Evolutionary conservation across 1,140 invertebrate species (phyloP).

Genomic region (Teleopsis dalmanni): DNA sequence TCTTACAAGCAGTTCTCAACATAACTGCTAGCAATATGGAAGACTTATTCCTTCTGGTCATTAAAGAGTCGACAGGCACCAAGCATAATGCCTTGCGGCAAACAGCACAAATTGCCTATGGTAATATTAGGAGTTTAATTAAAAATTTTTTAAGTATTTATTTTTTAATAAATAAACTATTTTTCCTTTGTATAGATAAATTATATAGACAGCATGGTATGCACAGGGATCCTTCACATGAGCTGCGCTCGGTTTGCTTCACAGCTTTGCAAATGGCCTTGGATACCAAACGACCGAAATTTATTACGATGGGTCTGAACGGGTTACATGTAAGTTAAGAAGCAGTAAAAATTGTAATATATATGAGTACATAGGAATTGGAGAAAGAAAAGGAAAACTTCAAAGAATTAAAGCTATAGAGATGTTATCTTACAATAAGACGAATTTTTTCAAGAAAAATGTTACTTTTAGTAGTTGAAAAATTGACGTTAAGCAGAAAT

Average conservation of each 20-base stretch:
- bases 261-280: constrained; percentile 75
- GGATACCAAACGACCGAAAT: constrained; percentile 76
- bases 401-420: too few relatives aligned
- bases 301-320: constrained; percentile 69
- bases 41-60: constrained; percentile 70
- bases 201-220: constrained; percentile 72
- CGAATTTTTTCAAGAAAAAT: too few relatives aligned
- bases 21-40: constrained; percentile 54
- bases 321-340: constrained; percentile 69
- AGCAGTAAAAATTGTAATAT: too few relatives aligned
- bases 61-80: constrained; percentile 65
- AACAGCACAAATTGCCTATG: constrained; percentile 70
- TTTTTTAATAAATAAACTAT: neutral
- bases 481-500: too few relatives aligned
- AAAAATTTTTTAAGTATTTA: neutral
- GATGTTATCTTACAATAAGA: too few relatives aligned
- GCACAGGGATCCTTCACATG: constrained; percentile 70
- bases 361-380: too few relatives aligned
- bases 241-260: constrained; percentile 74
- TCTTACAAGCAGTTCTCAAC: too few relatives aligned
- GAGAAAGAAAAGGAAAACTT: too few relatives aligned
- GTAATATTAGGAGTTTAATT: constrained; percentile 50
- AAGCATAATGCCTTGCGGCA: constrained; percentile 64
- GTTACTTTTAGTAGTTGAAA: too few relatives aligned
- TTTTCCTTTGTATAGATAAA: constrained; percentile 54